Evolutionary conservation across 2,113 vertebrate species (phyloP), one percentile per base, ranked within the genome.

Genomic region (Patagioenas fasciata): DNA sequence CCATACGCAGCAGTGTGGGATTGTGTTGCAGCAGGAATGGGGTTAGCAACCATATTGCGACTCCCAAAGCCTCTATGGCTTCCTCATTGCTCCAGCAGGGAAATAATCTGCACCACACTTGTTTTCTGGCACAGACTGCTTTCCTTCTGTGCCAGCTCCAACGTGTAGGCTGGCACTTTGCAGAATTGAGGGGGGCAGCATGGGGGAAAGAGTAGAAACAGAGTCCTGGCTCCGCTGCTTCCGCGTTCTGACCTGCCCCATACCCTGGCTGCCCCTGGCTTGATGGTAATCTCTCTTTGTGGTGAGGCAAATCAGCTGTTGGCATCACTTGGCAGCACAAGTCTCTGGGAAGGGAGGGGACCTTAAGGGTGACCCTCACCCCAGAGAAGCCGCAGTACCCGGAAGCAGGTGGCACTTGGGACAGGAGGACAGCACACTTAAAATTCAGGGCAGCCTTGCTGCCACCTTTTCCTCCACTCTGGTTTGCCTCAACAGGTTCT

Each of bases 161-260:
- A 40, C 94, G 95, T 97, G 94, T 96, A 89, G 91, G 94, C 96
- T 96, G 91, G 89, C 95, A 96, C 93, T n/a, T 85, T 36, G 82
- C 60, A 88, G 81, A 36, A 69, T 40, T 36, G 40, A 51, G 89
- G 44, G 24, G 65, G 23, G 44, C 6, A 23, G 48, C 23, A 47
- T 1, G 12, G 65, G 70, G 60, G n/a, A 64, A 60, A 31, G 61
- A 80, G 54, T 36, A 47, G 80, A 91, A 87, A 64, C 54, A 48
- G 51, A 84, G 67, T 28, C 67, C 67, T 66, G 67, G 74, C 71
- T 94, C 40, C 1, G 0, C 48, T 11, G 16, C 73, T 64, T 85
- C 77, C 47, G 24, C 13, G 1, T 21, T 19, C 40, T n/a, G 60
- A 83, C 91, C 80, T 72, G 66, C 92, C 51, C 10, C 8, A 0